Evolutionary conservation across 2,888 invertebrate species (phyloP), one percentile per base, ranked within the genome.

Genomic region (Drosophila pullipes): DNA sequence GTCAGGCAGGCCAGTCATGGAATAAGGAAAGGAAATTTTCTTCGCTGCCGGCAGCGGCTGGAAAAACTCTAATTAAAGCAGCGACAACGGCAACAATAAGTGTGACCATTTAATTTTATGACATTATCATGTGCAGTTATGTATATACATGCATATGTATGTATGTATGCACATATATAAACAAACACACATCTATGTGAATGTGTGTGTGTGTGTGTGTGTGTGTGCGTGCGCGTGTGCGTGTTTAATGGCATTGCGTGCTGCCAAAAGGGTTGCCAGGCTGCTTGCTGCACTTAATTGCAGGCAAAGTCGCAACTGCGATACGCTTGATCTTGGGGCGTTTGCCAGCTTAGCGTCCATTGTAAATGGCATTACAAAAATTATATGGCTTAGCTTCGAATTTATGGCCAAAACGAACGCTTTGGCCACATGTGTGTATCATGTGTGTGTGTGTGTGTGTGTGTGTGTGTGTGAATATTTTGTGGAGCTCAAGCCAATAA

Each of bases 71-170:
- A 88, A 88, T 88, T 90, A 85, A 88, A 82, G 88, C 83, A 71
- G 58, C 83, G 55, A 70, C 83, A 61, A 68, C 71, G 71, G 54
- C 71, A 54, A 37, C 79, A 68, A 81, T 83, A 89, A 87, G 88
- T 87, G 89, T 89, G 83, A 88, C 89, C 88, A 90, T 90, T 88
- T 88, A 85, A 83, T 90, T 88, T 88, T 88, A 88, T 88, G 88
- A 88, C 88, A 90, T 89, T 90, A 88, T 88, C 86, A 88, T 85
- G 87, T 83, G 82, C 85, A 83, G 88, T 72, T 88, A 83, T 85
- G 77, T 78, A 74, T 50, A 37, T 16, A 9, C 39, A 22, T n/a
- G 11, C 6, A 25, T 57, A 33, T 39, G 22, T 53, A 37, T 58
- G 22, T 49, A 31, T 58, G 18, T 18, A 5, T 53, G 11, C 31